Evolutionary conservation across 2,113 vertebrate genomes (phyloP).

Genomic region (Clarias batrachus): DNA sequence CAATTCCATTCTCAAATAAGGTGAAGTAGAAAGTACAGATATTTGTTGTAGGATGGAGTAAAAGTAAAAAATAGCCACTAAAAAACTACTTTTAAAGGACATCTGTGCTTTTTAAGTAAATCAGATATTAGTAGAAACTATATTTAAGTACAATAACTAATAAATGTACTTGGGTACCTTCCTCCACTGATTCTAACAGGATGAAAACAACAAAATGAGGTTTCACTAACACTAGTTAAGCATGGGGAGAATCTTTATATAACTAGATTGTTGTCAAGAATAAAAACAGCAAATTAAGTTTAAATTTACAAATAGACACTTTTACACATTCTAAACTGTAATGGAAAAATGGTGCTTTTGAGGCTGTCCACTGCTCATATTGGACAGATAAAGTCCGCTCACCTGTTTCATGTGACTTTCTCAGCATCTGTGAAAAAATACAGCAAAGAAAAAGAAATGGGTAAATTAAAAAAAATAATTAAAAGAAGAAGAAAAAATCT

Average conservation of each 20-base stretch:
- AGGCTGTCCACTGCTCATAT: neutral
- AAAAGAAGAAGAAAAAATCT: neutral
- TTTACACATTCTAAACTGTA: neutral
- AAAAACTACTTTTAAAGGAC: too few species aligned
- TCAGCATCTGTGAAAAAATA: conserved; percentile 68
- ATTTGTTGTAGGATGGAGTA: too few species aligned
- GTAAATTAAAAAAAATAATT: neutral
- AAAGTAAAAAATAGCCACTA: too few species aligned
- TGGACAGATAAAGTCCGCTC: neutral
- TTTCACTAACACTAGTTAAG: neutral
- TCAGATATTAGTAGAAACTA: too few species aligned
- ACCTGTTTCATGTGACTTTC: conserved; percentile 80
- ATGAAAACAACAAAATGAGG: neutral
- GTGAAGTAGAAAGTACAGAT: too few species aligned
- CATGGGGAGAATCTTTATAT: neutral
- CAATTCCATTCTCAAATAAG: too few species aligned
- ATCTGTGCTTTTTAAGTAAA: too few species aligned
- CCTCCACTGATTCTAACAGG: neutral
- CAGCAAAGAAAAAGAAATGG: neutral
- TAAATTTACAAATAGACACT: neutral
- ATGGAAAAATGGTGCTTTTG: neutral
- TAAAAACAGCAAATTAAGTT: neutral
- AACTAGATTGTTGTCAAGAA: neutral
- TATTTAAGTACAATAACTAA: too few species aligned
- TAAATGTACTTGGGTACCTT: too few species aligned